Evolutionary conservation across 2,797 vertebrate species (phyloP), one percentile per base, ranked within the genome.

Genomic region (Alosa sapidissima): DNA sequence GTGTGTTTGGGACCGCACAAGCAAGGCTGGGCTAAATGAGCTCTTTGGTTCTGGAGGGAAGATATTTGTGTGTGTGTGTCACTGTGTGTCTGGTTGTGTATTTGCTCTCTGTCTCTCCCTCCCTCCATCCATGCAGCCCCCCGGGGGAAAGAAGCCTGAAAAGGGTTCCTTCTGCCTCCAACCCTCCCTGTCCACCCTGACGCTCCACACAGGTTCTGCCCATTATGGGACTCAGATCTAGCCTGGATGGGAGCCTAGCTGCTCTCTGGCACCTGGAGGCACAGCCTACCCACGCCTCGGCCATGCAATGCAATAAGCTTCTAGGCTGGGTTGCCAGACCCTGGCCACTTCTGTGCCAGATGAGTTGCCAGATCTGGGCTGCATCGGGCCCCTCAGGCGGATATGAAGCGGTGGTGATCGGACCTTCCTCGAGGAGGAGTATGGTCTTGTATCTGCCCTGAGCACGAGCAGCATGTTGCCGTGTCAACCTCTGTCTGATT

Each of bases 401-500:
- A 55, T 3, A 5, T 55, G 16, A 21, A 21, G 54, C 54, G 2
- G n/a, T 1, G n/a, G 58, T 24, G n/a, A 24, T 62, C 21, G 8
- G n/a, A 21, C 19, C 1, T 3, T 1, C 19, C 6, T 2, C 21
- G 33, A 75, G 72, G 72, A 45, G 11, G 36, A 45, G 41, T 41
- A 19, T 21, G 36, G 41, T 78, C 8, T 5, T 78, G 72, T 47
- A 21, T 78, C 41, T 21, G 21, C 9, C 36, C 19, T 19, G 14
- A 78, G 16, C 36, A 21, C 36, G 16, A 75, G 11, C 16, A 14
- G 11, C 16, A 14, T 47, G 72, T 47, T 78, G 72, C 72, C 36
- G 1, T 47, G 16, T 78, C 72, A 47, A 36, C 9, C 62, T 82
- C 28, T 72, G 14, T 81, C 45, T 84, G 86, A 88, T 89, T 88